Evolutionary conservation across 2,113 vertebrate species (phyloP).

Genomic region (Microtus oregoni): DNA sequence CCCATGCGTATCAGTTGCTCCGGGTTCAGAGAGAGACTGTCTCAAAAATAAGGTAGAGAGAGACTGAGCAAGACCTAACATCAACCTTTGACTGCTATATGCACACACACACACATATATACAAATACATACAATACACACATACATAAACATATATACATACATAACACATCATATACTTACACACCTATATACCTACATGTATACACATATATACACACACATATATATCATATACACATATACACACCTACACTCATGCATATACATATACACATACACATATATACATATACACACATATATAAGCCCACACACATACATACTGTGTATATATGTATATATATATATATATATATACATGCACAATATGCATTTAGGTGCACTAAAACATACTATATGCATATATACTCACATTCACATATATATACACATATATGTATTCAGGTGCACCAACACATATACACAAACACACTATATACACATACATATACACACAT

Average conservation of each 20-base stretch:
- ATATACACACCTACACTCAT: background rate
- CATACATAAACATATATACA: background rate
- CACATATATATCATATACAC: too few species aligned
- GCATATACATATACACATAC: too few species aligned
- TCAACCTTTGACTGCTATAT: background rate
- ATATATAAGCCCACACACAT: too few species aligned
- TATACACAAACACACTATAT: background rate
- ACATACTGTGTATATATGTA: too few species aligned
- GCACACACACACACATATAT: background rate
- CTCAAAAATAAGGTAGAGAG: background rate
- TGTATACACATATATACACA: background rate
- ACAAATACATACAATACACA: background rate
- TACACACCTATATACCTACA: background rate
- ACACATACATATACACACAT: background rate
- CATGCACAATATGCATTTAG: background rate
- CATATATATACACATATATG: background rate
- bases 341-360: background rate
- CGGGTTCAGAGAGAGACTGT: background rate
- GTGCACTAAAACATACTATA: background rate
- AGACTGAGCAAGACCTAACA: background rate
- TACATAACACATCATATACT: background rate
- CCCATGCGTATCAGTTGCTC: background rate
- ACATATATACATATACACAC: background rate
- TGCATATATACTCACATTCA: background rate
- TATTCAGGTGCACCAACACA: background rate